Evolutionary conservation across 2,113 vertebrate species (phyloP).

Genomic region (Andinoacara biseriatus): DNA sequence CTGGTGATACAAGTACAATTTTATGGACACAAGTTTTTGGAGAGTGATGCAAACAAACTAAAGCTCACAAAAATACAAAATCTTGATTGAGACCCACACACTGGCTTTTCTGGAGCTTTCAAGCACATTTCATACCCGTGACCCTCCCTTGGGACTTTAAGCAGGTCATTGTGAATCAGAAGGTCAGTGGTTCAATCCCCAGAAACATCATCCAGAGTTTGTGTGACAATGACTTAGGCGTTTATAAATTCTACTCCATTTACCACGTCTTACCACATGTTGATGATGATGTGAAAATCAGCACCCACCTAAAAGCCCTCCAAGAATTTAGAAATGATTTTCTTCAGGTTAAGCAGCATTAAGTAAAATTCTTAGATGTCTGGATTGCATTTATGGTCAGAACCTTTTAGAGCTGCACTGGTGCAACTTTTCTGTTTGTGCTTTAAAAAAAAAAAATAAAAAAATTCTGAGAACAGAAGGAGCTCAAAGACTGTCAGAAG

Average conservation of each 20-base stretch:
- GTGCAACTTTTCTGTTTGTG: neutral
- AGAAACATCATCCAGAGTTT: neutral
- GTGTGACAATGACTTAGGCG: neutral
- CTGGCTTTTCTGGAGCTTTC: neutral
- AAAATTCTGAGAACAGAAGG: too few species aligned
- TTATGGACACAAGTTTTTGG: too few species aligned
- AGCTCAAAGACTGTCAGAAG: neutral
- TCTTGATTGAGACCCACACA: neutral
- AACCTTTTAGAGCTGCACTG: neutral
- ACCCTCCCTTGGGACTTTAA: neutral
- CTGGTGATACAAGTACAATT: too few species aligned
- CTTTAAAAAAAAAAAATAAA: too few species aligned
- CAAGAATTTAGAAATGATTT: neutral
- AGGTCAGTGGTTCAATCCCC: neutral
- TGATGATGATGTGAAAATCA: neutral
- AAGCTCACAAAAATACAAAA: too few species aligned
- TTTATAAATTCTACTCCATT: neutral
- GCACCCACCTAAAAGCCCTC: neutral
- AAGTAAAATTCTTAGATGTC: neutral
- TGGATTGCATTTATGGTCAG: neutral
- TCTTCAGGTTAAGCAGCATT: neutral
- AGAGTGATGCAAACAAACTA: neutral
- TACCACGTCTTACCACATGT: accelerated
- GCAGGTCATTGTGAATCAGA: neutral
- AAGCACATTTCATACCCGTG: neutral